Base-by-base conservation (phyloP, 2,888 invertebrate genomes). In the Andrena camellia region DNA sequence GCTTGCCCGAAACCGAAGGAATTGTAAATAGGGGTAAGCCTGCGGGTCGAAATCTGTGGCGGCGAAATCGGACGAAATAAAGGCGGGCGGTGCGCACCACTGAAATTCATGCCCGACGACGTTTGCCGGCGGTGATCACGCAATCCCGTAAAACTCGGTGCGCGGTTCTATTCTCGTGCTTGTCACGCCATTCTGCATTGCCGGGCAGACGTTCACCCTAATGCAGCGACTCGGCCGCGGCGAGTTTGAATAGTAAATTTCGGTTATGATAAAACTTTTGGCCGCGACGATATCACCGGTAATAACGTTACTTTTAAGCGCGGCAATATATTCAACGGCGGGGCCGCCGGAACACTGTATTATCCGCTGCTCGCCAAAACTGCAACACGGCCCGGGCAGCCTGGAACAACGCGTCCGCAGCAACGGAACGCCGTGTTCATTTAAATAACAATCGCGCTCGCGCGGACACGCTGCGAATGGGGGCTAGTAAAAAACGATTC, bases 171-270 rank as follows among this genome's bases (percentile, higher is more conserved):
- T 92, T 92, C 92, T 91, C 90, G 92, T 92, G 88, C 88, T 91
- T 92, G 92, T 91, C 92, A 91, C 92, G 91, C 92, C 91, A 92
- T 91, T 92, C 89, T 90, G 91, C 92, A 92, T 91, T 90, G 92
- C 83, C 91, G 78, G 89, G 90, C 91, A 91, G 91, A 84, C 92
- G 88, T 92, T 92, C 91, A 92, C 92, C 92, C 90, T 90, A 82
- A 88, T 86, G 86, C 88, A 75, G 79, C 78, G 81, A 87, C 78
- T 85, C 87, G 71, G n/a, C 52, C 67, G 74, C 64, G 33, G 52
- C 20, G 66, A 84, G 84, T 89, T 88, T 78, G 78, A 89, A 89
- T 87, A 89, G 87, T 89, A 89, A 88, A 88, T 87, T 84, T 84
- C 67, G 82, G 85, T 87, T 87, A 88, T 87, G 86, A 77, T 86